Base-by-base conservation (phyloP, 2,113 vertebrate genomes). In the Loxodonta africana region DNA sequence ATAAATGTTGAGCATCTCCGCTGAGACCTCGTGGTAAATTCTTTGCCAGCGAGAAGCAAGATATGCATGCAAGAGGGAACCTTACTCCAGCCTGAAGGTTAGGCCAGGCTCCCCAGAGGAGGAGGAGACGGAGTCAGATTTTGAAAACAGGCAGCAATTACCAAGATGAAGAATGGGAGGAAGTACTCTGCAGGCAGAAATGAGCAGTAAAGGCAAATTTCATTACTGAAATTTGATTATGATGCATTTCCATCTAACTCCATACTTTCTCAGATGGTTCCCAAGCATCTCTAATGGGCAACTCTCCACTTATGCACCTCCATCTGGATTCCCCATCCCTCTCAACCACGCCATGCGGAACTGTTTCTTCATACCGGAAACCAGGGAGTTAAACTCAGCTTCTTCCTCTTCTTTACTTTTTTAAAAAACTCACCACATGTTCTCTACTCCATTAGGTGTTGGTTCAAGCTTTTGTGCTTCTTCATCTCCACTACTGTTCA, bases 131-230 rank as follows among this genome's bases (percentile, higher is more conserved):
- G 95, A 96, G 90, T 93, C 76, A 78, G 60, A 95, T 83, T 90
- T 85, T 94, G 65, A 93, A 96, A 91, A 77, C 8, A 84, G 80
- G 83, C 95, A 81, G 57, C 57, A 90, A 90, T 97, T 91, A 95
- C 76, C 46, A 82, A 71, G 78, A 95, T 95, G 95, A 95, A 95
- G 96, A 91, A 96, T 93, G 86, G 41, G 69, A 94, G 76, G 89
- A 94, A 97, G 76, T 69, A 65, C 88, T 96, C 71, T 46, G 10
- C 87, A 83, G 89, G 89, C 95, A 91, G 69, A 86, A 86, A 93
- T 69, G 95, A 96, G 69, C 76, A 74, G 84, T 65, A 83, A 82
- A 93, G 65, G 78, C 89, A 86, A 86, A 93, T 95, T 82, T 48
- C 67, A 80, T 86, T 69, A 86, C 30, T 74, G 57, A 65, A 25